A percentile compares a stretch with the other conserved stretches of the same genome.
These are phyloP conservation scores for Acanthis flammea DNA, from an alignment of 2,797 vertebrate species.

Conservation along the genomic window DNA sequence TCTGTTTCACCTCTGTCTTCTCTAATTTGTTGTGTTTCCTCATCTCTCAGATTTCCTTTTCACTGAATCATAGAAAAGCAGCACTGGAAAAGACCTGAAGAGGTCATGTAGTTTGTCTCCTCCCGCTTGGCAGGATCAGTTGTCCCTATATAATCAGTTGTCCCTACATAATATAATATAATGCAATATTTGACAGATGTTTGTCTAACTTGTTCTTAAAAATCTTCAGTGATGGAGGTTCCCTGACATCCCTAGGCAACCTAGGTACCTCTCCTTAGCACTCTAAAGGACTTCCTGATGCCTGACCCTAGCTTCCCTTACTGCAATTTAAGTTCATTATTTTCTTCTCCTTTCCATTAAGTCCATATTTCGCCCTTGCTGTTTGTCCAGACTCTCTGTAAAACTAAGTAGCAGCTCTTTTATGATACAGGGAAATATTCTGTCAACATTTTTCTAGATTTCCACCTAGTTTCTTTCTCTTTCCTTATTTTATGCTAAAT, in stretches of 20 bases:
- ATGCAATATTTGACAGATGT: background rate
- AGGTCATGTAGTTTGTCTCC: background rate
- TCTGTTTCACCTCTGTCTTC: conserved; percentile 20
- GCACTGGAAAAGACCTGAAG: conserved; percentile 11
- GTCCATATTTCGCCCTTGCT: background rate
- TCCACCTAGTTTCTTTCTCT: background rate
- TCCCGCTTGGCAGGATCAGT: conserved; percentile 14
- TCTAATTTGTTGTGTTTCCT: conserved; percentile 36
- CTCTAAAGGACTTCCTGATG: background rate
- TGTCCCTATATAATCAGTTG: background rate
- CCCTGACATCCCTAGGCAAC: background rate
- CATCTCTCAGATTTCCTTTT: background rate
- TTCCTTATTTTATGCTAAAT: background rate
- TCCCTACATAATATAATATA: background rate
- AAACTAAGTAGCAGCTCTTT: background rate
- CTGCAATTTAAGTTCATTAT: background rate
- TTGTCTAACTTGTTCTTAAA: conserved; percentile 39
- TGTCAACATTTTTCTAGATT: background rate
- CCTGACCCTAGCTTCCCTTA: background rate
- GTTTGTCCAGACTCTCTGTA: background rate
- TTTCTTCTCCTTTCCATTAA: background rate
- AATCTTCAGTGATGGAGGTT: background rate
- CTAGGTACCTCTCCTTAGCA: background rate
- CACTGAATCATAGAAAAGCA: conserved; percentile 14
- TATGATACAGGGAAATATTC: background rate